Evolutionary conservation across 1,140 invertebrate genomes (phyloP), one percentile per base, ranked within the genome.

Genomic region (Triops longicaudatus): DNA sequence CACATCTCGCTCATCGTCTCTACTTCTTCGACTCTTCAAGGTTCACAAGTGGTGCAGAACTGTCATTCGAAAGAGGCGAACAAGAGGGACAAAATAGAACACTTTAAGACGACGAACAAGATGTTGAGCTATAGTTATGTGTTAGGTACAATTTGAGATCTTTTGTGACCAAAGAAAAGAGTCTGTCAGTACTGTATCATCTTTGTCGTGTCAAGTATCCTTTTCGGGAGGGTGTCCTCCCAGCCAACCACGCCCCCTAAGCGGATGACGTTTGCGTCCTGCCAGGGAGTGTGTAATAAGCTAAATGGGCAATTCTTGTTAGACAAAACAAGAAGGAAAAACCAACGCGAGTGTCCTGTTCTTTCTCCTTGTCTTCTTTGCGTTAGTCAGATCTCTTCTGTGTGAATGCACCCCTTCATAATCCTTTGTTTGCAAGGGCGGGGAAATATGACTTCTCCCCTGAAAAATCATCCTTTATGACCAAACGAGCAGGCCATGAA

Each of bases 371-470:
- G 10, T 22, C 22, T 63, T 63, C 14, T 17, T 63, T 63, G 22
- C 14, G 14, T n/a, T 63, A 63, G 17, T 22, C 22, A 63, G 50
- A 63, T 7, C 14, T 63, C 9, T 63, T 63, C 22, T 22, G 6
- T 22, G 50, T 22, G 22, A 63, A 63, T 22, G 14, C 14, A 22
- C 50, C 22, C 43, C 31, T 37, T 37, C 31, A 7, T 63, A 63
- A 63, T 63, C 50, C 50, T 63, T 63, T 63, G 50, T 63, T 63
- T 63, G 50, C 50, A 63, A 63, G 50, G 50, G 50, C 50, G 50
- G n/a, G 50, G 50, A 63, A 63, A n/a, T 63, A 63, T 63, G 50
- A 63, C 50, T 11, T 63, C 50, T 22, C 50, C 7, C 31, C 2
- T 37, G 31, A 63, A 22, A 63, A 63, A 63, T 63, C 50, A 63